Evolutionary conservation across 1,140 invertebrate genomes (phyloP).

Genomic region (Drosophila ambigua): DNA sequence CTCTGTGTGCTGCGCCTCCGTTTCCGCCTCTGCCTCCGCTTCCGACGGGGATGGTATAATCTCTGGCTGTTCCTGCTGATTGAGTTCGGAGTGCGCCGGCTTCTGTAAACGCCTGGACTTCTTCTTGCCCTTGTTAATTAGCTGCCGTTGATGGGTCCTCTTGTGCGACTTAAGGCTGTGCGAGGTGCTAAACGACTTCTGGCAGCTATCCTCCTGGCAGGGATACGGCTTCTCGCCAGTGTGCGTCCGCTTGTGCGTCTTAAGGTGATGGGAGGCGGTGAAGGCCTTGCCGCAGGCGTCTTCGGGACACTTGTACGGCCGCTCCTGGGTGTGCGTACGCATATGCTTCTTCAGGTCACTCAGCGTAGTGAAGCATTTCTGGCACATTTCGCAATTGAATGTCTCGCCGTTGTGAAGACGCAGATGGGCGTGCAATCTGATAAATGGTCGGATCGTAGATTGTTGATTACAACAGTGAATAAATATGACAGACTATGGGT

Average conservation of each 20-base stretch:
- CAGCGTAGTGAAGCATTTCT: conserved; percentile 96
- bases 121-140: conserved; percentile 65
- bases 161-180: conserved; percentile 92
- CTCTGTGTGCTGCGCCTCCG: conserved; percentile 29
- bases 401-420: conserved; percentile 96
- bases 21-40: conserved; percentile 14
- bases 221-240: conserved; percentile 89
- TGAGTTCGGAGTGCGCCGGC: conserved; percentile 9
- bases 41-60: conserved; percentile 6
- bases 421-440: conserved; percentile 94
- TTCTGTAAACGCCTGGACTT: conserved; percentile 47
- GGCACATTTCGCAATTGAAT: conserved; percentile 96
- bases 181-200: conserved; percentile 91
- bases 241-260: conserved; percentile 88
- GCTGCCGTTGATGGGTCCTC: conserved; percentile 86
- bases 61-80: conserved; percentile 14
- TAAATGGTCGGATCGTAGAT: conserved; percentile 6
- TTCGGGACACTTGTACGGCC: conserved; percentile 93
- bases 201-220: conserved; percentile 89
- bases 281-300: conserved; percentile 96
- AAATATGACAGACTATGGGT: conserved; percentile 11
- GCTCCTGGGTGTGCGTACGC: conserved; percentile 95
- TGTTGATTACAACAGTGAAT: conserved; percentile 34
- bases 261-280: conserved; percentile 96
- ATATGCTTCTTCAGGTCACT: conserved; percentile 97